Evolutionary conservation across 2,888 invertebrate species (phyloP).

Genomic region (Agonopterix subpropinquella): DNA sequence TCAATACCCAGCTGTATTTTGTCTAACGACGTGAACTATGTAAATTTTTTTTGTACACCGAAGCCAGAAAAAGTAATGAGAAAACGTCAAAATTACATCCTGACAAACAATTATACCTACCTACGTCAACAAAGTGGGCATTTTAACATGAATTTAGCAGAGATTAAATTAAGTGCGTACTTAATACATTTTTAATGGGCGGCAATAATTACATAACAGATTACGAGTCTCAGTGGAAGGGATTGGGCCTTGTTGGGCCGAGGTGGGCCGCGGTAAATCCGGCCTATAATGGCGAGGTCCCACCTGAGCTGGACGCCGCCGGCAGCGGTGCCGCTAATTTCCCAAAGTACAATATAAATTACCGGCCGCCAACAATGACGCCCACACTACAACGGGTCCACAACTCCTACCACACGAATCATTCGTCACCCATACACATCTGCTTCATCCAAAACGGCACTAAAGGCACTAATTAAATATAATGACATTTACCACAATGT

Average conservation of each 20-base stretch:
- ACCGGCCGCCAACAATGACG: constrained; percentile 61
- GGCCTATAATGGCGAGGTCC: constrained; percentile 51
- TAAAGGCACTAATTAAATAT: no score
- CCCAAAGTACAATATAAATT: constrained; percentile 64
- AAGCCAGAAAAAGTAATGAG: no score
- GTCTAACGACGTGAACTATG: no score
- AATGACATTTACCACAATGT: no score
- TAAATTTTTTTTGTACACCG: no score
- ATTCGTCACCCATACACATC: not conserved
- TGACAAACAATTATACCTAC: no score
- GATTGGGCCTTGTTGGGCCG: constrained; percentile 21
- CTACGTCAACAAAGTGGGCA: no score
- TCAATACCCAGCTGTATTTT: not conserved
- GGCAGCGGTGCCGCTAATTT: constrained; percentile 50
- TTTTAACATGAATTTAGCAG: not conserved
- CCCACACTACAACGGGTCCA: constrained; percentile 17
- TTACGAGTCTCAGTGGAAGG: constrained; percentile 40
- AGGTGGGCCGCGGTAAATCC: constrained; percentile 34
- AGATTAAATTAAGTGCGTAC: constrained; percentile 8
- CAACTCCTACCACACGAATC: constrained; percentile 4
- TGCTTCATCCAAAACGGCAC: no score
- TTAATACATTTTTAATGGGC: constrained; percentile 54
- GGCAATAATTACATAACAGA: constrained; percentile 53
- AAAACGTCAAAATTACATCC: no score
- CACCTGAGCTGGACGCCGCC: constrained; percentile 49